Evolutionary conservation across 2,888 invertebrate genomes (phyloP).

Genomic region (Caenorhabditis becei): DNA sequence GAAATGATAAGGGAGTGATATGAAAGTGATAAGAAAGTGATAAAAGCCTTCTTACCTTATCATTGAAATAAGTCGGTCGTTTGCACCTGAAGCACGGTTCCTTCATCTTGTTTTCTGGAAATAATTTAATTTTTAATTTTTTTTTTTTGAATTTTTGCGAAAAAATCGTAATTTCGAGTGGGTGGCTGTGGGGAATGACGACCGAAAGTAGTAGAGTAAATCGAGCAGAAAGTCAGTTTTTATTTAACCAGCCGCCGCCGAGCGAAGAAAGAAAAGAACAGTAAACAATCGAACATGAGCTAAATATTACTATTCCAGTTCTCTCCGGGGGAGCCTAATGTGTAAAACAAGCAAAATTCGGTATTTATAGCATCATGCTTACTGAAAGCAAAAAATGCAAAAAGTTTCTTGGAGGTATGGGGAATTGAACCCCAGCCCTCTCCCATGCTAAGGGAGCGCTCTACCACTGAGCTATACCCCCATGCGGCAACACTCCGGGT

Average conservation of each 20-base stretch:
- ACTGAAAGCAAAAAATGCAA: constrained; percentile 63
- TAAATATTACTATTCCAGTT: constrained; percentile 41
- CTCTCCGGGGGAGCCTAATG: constrained; percentile 21
- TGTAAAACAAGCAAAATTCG: constrained; percentile 27
- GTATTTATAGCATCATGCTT: background rate
- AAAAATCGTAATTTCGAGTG: constrained; percentile 24
- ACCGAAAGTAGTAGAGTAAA: constrained; percentile 27
- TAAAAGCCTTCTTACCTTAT: background rate
- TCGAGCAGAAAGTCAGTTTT: constrained; percentile 41
- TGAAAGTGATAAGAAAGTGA: too few species aligned
- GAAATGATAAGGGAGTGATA: background rate
- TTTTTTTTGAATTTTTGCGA: background rate
- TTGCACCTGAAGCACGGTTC: constrained; percentile 82
- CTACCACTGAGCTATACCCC: constrained; percentile 78
- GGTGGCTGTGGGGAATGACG: constrained; percentile 16
- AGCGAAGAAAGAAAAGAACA: constrained; percentile 23
- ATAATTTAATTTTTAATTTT: too few species aligned
- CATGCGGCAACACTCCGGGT: constrained; percentile 32
- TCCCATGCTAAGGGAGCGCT: constrained; percentile 79
- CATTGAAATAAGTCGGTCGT: constrained; percentile 69
- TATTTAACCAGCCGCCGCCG: constrained; percentile 47
- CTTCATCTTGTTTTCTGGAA: constrained; percentile 71
- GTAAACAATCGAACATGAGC: constrained; percentile 48
- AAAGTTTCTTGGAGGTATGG: constrained; percentile 70
- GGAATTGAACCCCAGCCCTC: constrained; percentile 76